A percentile compares a stretch with the other conserved stretches of the same genome.
Conservation (phyloP, 2,797 vertebrate species). For the Capromys pilorides region DNA sequence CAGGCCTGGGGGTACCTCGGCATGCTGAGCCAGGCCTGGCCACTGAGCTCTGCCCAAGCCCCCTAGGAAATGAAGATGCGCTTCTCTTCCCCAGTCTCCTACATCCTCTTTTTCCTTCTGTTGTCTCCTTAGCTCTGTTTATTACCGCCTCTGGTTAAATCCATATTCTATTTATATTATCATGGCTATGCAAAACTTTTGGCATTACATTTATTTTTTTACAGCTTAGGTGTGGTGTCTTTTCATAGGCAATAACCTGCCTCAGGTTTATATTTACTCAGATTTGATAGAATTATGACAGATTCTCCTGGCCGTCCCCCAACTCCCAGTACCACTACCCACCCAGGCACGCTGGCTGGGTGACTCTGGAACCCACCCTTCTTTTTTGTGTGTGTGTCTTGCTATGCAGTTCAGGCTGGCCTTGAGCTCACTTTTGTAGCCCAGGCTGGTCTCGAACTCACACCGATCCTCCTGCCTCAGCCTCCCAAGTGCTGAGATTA, state of each 20-base stretch:
- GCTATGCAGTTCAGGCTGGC: too few species aligned
- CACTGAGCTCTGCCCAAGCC: background rate
- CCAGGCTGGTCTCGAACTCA: too few species aligned
- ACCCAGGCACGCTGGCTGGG: background rate
- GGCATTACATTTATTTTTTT: conserved; percentile 11
- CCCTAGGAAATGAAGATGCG: background rate
- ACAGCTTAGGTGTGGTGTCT: background rate
- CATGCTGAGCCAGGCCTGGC: background rate
- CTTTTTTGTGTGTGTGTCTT: too few species aligned
- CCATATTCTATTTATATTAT: conserved; percentile 16
- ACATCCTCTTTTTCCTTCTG: background rate
- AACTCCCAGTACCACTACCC: background rate
- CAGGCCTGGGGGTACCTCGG: background rate
- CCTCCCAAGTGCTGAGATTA: too few species aligned
- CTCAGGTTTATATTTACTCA: background rate
- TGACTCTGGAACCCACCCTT: background rate
- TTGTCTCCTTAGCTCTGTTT: background rate
- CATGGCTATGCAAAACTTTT: conserved; percentile 1
- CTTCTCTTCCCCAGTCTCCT: background rate
- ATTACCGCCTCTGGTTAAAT: background rate
- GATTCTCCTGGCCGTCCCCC: background rate
- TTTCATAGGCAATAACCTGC: background rate
- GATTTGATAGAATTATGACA: background rate
- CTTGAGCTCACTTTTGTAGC: too few species aligned
- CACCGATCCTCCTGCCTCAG: too few species aligned